Conservation (phyloP, 1,140 invertebrate species). For the Uloborus diversus region DNA sequence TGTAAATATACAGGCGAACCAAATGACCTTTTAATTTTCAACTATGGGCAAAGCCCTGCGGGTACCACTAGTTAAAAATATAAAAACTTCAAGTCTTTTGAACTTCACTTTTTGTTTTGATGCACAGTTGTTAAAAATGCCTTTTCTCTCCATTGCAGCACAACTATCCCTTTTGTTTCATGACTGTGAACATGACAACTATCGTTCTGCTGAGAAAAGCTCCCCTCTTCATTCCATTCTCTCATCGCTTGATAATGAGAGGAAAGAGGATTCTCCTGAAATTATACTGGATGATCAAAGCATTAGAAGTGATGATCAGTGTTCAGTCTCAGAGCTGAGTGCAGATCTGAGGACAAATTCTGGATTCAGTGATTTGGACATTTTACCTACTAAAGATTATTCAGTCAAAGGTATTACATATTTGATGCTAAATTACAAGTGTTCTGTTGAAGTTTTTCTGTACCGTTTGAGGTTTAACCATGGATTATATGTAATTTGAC, state of each 20-base stretch:
- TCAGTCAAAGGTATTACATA: background rate
- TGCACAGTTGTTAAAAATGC: too few species aligned
- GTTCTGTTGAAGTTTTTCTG: background rate
- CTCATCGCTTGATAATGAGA: background rate
- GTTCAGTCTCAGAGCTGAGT: conserved; percentile 27
- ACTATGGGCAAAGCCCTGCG: too few species aligned
- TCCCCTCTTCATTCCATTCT: background rate
- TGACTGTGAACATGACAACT: background rate
- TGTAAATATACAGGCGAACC: too few species aligned
- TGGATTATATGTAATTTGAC: too few species aligned
- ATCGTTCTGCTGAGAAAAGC: background rate
- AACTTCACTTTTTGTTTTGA: too few species aligned
- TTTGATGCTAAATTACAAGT: too few species aligned
- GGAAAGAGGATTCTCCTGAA: background rate
- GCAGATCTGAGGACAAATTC: conserved; percentile 17
- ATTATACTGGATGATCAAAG: conserved; percentile 21
- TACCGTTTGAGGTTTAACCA: background rate
- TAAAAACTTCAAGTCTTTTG: too few species aligned
- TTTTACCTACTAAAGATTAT: conserved; percentile 53
- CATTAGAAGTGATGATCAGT: conserved; percentile 36
- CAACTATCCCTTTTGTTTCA: conserved; percentile 24
- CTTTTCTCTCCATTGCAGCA: conserved; percentile 7
- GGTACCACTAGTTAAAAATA: too few species aligned
- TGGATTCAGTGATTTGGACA: conserved; percentile 54
- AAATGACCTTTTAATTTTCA: too few species aligned